Conservation (phyloP, 2,888 invertebrate species). For the Thera obeliscata region DNA sequence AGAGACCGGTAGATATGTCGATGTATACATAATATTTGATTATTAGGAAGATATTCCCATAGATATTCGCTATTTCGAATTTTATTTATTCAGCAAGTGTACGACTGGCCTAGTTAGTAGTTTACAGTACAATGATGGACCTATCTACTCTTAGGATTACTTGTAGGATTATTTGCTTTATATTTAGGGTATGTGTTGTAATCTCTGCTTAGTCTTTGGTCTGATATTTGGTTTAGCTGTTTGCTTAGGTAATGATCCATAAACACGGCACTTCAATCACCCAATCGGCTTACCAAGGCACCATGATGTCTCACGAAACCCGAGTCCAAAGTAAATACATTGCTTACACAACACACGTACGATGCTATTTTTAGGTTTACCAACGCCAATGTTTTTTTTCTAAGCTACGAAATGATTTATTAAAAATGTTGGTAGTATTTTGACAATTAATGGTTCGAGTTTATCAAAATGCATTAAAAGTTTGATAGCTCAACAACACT, state of each 20-base stretch:
- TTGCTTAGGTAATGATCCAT: conserved; percentile 54
- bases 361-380: conserved; percentile 36
- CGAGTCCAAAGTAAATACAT: conserved; percentile 42
- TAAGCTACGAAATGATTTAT: background rate
- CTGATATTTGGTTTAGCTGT: conserved; percentile 50
- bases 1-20: background rate
- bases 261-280: conserved; percentile 40
- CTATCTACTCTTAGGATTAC: too few species aligned
- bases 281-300: conserved; percentile 44
- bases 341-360: conserved; percentile 39
- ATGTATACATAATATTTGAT: too few species aligned
- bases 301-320: conserved; percentile 55
- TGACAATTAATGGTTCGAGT: background rate
- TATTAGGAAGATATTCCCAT: too few species aligned
- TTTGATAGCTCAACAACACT: conserved; percentile 23
- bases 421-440: background rate
- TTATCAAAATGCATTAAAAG: conserved; percentile 12
- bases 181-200: conserved; percentile 30
- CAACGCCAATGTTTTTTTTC: background rate
- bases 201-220: conserved; percentile 54
- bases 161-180: background rate
- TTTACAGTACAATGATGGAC: too few species aligned
- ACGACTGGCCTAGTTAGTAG: too few species aligned
- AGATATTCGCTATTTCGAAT: too few species aligned
- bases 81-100: too few species aligned